Evolutionary conservation across 2,888 invertebrate species (phyloP), one percentile per base, ranked within the genome.

Genomic region (Baronia brevicornis): DNA sequence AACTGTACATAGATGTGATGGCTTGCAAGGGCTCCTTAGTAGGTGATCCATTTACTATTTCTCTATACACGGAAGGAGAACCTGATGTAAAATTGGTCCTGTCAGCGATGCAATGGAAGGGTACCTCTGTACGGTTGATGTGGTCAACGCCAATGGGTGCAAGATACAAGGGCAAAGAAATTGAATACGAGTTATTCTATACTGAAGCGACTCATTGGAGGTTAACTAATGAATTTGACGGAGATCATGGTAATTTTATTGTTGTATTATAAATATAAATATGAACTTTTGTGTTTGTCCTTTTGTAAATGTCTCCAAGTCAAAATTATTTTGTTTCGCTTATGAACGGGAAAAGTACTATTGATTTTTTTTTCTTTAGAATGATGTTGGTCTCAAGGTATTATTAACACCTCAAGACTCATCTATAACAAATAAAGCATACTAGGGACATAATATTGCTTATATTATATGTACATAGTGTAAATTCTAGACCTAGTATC

Each of bases 121-220:
- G 88, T 1, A 90, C 89, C 0, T 70, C 88, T 0, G 90, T 92
- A 0, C 86, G 87, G 43, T 53, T 94, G 7, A 73, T 70, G 4
- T 94, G 94, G 94, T 72, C 85, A 6, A 79, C 86, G 4, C 90
- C 91, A 0, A 80, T 80, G 10, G 85, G 84, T 19, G 68, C 75
- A 0, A 69, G 86, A n/a, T 89, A 79, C 27, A 67, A 64, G 41
- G 60, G 57, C 12, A 67, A 64, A 28, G 57, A 66, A 5, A 19
- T 79, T n/a, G 50, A 74, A 3, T 95, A 94, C 57, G 92, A 90
- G 9, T 82, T 94, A 21, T 90, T 91, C 61, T 94, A 92, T 51
- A 90, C 89, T 56, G 46, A 84, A 77, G 53, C 67, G 27, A 53
- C 65, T 28, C 60, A 55, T 10, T 43, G 41, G 39, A 58, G 56